Evolutionary conservation across 2,797 vertebrate genomes (phyloP), one percentile per base, ranked within the genome.

Genomic region (Pyrrhura leucotis): DNA sequence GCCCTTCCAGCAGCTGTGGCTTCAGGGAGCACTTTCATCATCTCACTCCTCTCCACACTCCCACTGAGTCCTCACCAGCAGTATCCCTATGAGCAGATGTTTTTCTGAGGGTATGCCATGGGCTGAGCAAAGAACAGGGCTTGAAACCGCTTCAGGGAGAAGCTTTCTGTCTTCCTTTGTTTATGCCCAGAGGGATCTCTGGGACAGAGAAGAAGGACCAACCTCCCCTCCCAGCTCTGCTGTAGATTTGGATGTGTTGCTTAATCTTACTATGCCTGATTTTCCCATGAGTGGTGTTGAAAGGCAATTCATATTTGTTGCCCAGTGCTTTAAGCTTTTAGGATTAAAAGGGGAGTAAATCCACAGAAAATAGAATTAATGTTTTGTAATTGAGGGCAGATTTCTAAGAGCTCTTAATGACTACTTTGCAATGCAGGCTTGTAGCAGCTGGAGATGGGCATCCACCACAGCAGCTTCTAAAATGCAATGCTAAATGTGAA

Each of bases 81-180:
- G 4, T 21, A 40, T 7, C 4, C 1, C 48, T 29, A 28, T 0
- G 3, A 75, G 51, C 3, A 23, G 54, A 18, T 21, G n/a, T 10
- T 63, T 74, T 83, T 61, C 14, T 16, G 74, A 71, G 16, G 18
- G 23, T 68, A 23, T 90, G 50, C 44, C 2, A 1, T n/a, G 17
- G 10, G 19, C 51, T 88, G n/a, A 86, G 17, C 26, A 48, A 81
- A 29, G 5, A 75, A 19, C 11, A 72, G 29, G 42, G 33, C 33
- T 86, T 86, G 29, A 79, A 69, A 33, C 5, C 28, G 3, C 13
- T 59, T 25, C 50, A 23, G 15, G 61, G 58, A n/a, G 44, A 59
- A 69, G 19, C 14, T 68, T 84, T 80, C 15, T 35, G 20, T 48
- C 6, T 37, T 47, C 25, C 19, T 71, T 65, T 78, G 20, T 22